phyloP scores from a whole-genome alignment of 2,888 invertebrate species.

The Spisula solida region DNA sequence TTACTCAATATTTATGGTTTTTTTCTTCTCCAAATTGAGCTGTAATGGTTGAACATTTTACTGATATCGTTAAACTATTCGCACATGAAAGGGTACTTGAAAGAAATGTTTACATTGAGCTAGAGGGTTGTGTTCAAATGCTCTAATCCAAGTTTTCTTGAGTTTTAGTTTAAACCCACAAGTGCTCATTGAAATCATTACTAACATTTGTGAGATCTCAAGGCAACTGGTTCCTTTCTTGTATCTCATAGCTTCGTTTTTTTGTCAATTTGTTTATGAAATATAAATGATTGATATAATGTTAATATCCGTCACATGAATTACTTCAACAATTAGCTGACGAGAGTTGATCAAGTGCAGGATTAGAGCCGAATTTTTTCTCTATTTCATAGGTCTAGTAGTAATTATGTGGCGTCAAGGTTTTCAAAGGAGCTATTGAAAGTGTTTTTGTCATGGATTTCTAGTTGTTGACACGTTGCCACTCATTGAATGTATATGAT shows the following conservation, averaged over 20 bases:
- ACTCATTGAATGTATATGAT: conserved; percentile 45
- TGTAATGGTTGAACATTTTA: neutral
- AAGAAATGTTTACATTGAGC: neutral
- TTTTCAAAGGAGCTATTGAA: conserved; percentile 52
- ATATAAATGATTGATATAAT: conserved; percentile 45
- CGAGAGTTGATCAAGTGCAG: conserved; percentile 38
- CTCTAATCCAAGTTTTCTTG: conserved; percentile 4
- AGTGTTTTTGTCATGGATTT: conserved; percentile 54
- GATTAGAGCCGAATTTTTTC: conserved; percentile 37
- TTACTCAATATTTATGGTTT: conserved; percentile 1
- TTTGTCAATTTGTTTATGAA: conserved; percentile 14
- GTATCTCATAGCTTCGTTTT: neutral
- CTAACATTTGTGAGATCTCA: neutral
- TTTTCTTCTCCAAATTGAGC: neutral
- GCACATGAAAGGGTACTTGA: neutral
- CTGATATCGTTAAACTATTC: neutral
- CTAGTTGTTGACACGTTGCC: conserved; percentile 48
- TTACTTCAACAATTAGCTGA: conserved; percentile 46
- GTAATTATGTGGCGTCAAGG: conserved; percentile 67
- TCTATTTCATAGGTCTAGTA: conserved; percentile 28
- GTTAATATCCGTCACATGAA: conserved; percentile 26
- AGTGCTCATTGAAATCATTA: conserved; percentile 8
- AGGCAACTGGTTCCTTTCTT: neutral
- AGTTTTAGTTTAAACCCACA: neutral
- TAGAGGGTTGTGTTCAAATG: neutral